A percentile compares a stretch with the other conserved stretches of the same genome.
phyloP scores from a whole-genome alignment of 2,888 invertebrate species.

The Itoplectis maculator region DNA sequence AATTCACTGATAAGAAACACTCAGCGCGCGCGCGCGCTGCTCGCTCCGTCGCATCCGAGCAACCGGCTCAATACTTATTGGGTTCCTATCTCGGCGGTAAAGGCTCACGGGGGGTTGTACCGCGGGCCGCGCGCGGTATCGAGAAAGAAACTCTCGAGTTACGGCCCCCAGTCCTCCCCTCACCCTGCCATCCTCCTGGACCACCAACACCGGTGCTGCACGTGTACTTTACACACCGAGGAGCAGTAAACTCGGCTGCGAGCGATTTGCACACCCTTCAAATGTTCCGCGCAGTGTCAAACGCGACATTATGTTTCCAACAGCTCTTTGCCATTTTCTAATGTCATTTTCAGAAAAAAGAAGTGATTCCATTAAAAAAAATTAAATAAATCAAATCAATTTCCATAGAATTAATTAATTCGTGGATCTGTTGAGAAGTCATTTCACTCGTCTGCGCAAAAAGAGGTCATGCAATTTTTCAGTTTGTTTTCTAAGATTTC shows the following conservation, averaged over 20 bases:
- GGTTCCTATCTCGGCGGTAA: conserved; percentile 78
- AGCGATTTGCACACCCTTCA: conserved; percentile 23
- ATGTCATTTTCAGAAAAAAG: too few relatives aligned
- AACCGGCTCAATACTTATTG: conserved; percentile 78
- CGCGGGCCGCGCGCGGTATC: conserved; percentile 64
- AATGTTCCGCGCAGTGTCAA: not conserved
- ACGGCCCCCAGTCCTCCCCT: too few relatives aligned
- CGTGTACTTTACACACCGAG: conserved; percentile 29
- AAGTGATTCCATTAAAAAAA: too few relatives aligned
- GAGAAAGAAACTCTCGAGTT: conserved; percentile 65
- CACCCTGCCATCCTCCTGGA: too few relatives aligned
- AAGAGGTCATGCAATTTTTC: too few relatives aligned
- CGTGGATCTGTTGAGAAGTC: too few relatives aligned
- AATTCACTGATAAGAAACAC: conserved; percentile 83
- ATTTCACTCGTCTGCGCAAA: too few relatives aligned
- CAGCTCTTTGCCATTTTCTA: too few relatives aligned
- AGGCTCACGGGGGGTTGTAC: conserved; percentile 56
- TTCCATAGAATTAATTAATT: not conserved
- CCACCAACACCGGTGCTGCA: conserved; percentile 6
- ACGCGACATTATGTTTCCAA: not conserved
- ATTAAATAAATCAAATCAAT: not conserved
- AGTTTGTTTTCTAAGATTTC: too few relatives aligned
- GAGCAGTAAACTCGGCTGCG: conserved; percentile 31
- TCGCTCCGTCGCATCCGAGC: conserved; percentile 65
- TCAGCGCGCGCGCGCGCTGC: conserved; percentile 72